A percentile compares a stretch with the other conserved stretches of the same genome.
Conservation (phyloP, 2,797 vertebrate species). For the Zalophus californianus region DNA sequence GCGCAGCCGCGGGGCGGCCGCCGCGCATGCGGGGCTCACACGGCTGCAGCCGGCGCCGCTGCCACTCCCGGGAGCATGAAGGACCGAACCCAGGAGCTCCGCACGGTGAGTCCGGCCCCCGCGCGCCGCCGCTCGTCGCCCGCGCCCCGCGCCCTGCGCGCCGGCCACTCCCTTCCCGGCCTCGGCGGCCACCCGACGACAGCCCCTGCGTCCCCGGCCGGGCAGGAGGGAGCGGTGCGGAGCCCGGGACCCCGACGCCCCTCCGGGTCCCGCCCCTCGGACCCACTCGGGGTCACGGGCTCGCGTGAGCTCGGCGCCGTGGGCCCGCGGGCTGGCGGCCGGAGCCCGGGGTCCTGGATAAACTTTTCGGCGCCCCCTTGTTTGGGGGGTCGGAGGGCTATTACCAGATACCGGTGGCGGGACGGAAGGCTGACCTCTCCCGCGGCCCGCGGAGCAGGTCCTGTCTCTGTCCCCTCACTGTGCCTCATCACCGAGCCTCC, state of each 20-base stretch:
- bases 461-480: not conserved
- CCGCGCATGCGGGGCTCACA: slow-evolving; percentile 78
- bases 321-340: not conserved
- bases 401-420: not conserved
- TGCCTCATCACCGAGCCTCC: not conserved
- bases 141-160: not conserved
- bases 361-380: slow-evolving; percentile 68
- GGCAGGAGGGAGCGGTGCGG: not conserved
- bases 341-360: not conserved
- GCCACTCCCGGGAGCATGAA: slow-evolving; percentile 86
- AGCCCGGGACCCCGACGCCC: not conserved
- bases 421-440: slow-evolving; percentile 38
- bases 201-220: not conserved
- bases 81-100: slow-evolving; percentile 88
- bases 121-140: not conserved
- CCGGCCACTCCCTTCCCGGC: not conserved
- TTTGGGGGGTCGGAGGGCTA: not conserved
- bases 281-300: slow-evolving; percentile 28
- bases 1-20: slow-evolving; percentile 78
- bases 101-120: slow-evolving; percentile 84
- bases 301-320: not conserved
- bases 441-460: not conserved
- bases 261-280: slow-evolving; percentile 63
- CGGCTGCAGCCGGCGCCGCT: slow-evolving; percentile 65
- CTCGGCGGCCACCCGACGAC: not conserved